Evolutionary conservation across 2,797 vertebrate genomes (phyloP), one percentile per base, ranked within the genome.

Genomic region (Sciaenops ocellatus): DNA sequence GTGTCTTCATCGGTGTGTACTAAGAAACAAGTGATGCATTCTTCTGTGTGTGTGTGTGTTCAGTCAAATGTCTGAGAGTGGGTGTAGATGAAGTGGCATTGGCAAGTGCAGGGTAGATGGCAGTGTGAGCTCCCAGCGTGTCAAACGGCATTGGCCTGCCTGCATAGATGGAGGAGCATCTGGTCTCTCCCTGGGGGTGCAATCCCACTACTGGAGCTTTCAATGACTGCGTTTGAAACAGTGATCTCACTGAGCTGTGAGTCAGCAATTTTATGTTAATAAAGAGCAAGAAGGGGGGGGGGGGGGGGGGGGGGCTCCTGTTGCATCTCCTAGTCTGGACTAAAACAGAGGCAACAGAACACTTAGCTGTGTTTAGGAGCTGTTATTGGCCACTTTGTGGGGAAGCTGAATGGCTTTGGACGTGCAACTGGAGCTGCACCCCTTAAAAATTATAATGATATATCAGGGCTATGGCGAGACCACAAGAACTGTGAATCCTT

Each of bases 101-200:
- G 68, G 72, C 47, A 75, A 60, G 56, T 44, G 64, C 55, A 30
- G 65, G 41, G 62, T 17, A 55, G 61, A 84, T 56, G 63, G 61
- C 66, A 64, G 74, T 26, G 65, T 17, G 65, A 83, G 79, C 51
- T 85, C 78, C 26, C 79, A 83, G 77, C 75, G 73, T 26, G 72
- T 44, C 55, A 5, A 52, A 70, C 65, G 50, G 74, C 64, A 59
- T 1, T 54, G 34, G 78, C 54, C 62, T 62, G 60, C 52, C 46
- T 65, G 59, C 22, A 44, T 78, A 30, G 10, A 65, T 61, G 54
- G 7, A 6, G 73, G 73, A 81, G 87, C 65, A 80, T 90, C 84
- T 75, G 89, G 84, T 71, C 52, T 85, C 85, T 67, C 82, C 38
- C 59, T 20, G 1, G 80, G 81, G 71, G 67, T 62, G 62, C 24